Evolutionary conservation across 2,113 vertebrate species (phyloP).

Genomic region (Passer domesticus): DNA sequence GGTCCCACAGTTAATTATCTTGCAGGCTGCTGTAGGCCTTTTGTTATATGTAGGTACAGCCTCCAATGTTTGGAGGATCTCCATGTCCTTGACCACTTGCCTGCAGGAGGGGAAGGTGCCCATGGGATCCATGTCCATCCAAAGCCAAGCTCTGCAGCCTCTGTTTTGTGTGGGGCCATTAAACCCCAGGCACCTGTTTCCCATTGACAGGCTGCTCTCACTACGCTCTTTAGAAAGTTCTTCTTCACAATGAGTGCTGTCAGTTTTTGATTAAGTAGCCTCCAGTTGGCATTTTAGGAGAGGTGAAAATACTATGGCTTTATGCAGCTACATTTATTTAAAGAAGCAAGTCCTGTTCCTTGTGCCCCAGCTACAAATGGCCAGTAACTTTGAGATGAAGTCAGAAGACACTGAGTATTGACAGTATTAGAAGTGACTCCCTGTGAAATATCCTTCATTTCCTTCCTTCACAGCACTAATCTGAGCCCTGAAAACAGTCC

Average conservation of each 20-base stretch:
- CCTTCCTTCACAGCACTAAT: not conserved
- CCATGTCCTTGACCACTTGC: constrained; percentile 83
- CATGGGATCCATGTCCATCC: fast-evolving
- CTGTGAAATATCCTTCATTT: not conserved
- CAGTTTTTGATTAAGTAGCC: not conserved
- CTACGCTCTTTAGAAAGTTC: not conserved
- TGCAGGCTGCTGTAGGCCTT: constrained; percentile 79
- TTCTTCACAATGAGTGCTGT: not conserved
- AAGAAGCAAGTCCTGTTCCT: not conserved
- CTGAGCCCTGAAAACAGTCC: not conserved
- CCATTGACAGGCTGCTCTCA: not conserved
- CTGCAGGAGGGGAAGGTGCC: constrained; percentile 48
- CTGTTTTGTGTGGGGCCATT: fast-evolving
- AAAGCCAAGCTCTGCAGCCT: not conserved
- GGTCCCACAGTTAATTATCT: constrained; percentile 78
- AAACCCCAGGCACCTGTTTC: not conserved
- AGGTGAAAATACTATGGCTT: not conserved
- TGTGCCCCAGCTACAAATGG: not conserved
- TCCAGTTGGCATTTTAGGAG: not conserved
- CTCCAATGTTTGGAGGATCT: constrained; percentile 82
- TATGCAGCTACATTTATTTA: not conserved
- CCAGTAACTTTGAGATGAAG: not conserved
- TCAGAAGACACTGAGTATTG: not conserved
- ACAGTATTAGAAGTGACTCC: not conserved
- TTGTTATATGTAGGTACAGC: constrained; percentile 77